Conservation (phyloP, 2,113 vertebrate genomes). For the Catharus fuscescens region DNA sequence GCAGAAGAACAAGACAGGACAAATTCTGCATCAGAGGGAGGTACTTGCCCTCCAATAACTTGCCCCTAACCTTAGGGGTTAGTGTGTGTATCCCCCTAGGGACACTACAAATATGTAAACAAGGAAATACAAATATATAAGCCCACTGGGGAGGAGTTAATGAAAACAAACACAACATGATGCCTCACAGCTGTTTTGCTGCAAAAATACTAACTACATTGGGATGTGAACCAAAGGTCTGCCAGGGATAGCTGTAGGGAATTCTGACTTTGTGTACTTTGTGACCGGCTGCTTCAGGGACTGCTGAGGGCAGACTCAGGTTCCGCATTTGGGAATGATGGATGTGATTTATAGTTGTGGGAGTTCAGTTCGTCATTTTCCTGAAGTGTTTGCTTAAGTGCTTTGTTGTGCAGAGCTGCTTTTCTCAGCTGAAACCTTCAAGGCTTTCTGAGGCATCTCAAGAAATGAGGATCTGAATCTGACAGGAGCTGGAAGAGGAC, state of each 20-base stretch:
- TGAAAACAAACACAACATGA: constrained; percentile 29
- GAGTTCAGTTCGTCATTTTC: background rate
- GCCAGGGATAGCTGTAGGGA: background rate
- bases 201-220: background rate
- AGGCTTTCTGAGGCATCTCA: background rate
- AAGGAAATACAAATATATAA: constrained; percentile 18
- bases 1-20: background rate
- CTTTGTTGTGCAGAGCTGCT: background rate
- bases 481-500: background rate
- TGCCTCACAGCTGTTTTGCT: constrained; percentile 2
- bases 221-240: background rate
- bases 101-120: background rate
- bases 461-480: background rate
- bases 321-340: background rate
- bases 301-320: background rate
- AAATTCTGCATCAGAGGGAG: background rate
- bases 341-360: background rate
- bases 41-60: background rate
- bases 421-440: background rate
- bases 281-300: background rate
- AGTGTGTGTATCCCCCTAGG: background rate
- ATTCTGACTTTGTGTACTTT: background rate
- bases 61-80: background rate
- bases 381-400: background rate
- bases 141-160: constrained; percentile 7